Conservation (phyloP, 2,797 vertebrate species). For the Streptopelia turtur region DNA sequence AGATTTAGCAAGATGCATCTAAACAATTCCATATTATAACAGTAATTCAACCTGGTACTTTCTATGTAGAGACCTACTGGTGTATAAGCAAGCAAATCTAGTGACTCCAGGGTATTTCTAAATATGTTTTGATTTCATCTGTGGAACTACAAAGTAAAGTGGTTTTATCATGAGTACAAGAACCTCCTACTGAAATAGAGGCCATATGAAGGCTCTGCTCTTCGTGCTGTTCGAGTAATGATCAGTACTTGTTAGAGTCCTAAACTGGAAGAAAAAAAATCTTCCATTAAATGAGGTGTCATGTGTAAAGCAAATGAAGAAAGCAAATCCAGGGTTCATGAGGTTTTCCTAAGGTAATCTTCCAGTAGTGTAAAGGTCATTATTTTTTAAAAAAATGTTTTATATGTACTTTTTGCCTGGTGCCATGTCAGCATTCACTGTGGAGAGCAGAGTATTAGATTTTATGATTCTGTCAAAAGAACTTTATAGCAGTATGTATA, state of each 20-base stretch:
- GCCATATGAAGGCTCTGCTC: background rate
- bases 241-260: background rate
- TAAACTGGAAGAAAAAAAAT: background rate
- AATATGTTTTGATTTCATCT: background rate
- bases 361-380: constrained; percentile 15
- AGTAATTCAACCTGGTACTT: background rate
- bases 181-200: background rate
- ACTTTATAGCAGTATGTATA: background rate
- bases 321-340: background rate
- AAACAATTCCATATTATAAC: background rate
- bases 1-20: background rate
- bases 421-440: background rate
- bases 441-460: background rate
- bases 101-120: background rate
- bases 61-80: background rate
- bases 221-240: background rate
- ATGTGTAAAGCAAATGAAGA: background rate
- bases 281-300: background rate
- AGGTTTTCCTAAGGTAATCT: background rate
- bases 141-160: background rate
- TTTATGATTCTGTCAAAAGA: background rate
- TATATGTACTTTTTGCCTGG: background rate
- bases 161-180: background rate
- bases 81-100: background rate
- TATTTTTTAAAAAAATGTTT: constrained; percentile 11